Conservation (phyloP, 1,140 invertebrate species). For the Tenebrio molitor region DNA sequence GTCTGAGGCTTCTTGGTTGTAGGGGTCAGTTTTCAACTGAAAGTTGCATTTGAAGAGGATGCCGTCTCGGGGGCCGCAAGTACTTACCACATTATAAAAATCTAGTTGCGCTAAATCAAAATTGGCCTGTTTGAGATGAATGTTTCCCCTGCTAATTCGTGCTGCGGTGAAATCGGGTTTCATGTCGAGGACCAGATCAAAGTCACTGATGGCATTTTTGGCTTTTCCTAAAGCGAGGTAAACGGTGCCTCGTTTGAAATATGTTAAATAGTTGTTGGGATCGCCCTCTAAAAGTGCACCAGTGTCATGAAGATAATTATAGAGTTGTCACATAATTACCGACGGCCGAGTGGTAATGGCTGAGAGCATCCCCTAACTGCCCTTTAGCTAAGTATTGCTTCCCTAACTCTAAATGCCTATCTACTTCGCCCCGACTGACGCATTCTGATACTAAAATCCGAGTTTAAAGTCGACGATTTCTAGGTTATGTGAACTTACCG, state of each 20-base stretch:
- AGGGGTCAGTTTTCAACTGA: slow-evolving; percentile 80
- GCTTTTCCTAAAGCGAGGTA: slow-evolving; percentile 97
- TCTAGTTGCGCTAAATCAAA: slow-evolving; percentile 87
- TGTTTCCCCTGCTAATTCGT: slow-evolving; percentile 86
- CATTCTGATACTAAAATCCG: slow-evolving; percentile 73
- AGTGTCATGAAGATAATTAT: slow-evolving; percentile 9
- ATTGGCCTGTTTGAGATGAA: slow-evolving; percentile 91
- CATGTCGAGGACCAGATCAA: slow-evolving; percentile 91
- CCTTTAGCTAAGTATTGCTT: slow-evolving; percentile 91
- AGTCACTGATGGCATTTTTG: slow-evolving; percentile 94
- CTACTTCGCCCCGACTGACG: slow-evolving; percentile 82
- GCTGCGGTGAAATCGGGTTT: slow-evolving; percentile 96
- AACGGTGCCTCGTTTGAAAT: slow-evolving; percentile 95
- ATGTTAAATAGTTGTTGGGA: slow-evolving; percentile 95
- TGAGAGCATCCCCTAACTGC: slow-evolving; percentile 95
- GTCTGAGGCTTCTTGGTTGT: slow-evolving; percentile 81
- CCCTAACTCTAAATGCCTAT: slow-evolving; percentile 94
- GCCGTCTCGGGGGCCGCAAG: no score
- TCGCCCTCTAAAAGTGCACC: slow-evolving; percentile 85
- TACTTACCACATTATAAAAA: slow-evolving; percentile 87
- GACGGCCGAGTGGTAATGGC: slow-evolving; percentile 98
- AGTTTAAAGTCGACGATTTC: slow-evolving; percentile 5
- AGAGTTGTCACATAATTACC: slow-evolving; percentile 74
- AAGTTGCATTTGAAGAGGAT: slow-evolving; percentile 33
- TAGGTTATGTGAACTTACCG: slow-evolving; percentile 57